Base-by-base conservation (phyloP, 2,888 invertebrate species). In the Drosophila paranaensis region DNA sequence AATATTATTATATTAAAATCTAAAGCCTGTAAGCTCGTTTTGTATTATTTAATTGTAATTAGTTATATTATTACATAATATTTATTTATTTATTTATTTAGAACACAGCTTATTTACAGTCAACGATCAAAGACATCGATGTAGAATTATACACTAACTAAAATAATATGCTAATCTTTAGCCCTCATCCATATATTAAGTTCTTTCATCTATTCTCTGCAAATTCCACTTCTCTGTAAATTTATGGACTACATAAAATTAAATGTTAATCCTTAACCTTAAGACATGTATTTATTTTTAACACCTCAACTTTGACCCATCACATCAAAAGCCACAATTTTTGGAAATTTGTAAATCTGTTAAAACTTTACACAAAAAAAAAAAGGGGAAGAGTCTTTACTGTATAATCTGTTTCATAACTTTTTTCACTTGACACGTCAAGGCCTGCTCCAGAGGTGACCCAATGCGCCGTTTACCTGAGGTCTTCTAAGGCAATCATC, bases 361-460 rank as follows among this genome's bases (percentile, higher is more conserved):
- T 2, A 25, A 16, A 54, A 16, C 33, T 33, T 60, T 13, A 0
- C 3, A n/a, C 27, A 27, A 0, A 27, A 27, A 27, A 30, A n/a
- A 30, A 2, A 10, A 9, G 14, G 4, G 11, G 5, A 33, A 43
- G 42, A 43, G 9, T 40, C 42, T 54, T 33, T n/a, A 9, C 25
- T 40, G 30, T 46, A 56, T 68, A 63, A 74, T 74, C 60, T 60
- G 37, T 56, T 74, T 69, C 60, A 61, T 74, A 74, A 74, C 43
- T 71, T 73, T 33, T 60, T 39, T 40, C 67, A 56, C 40, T 70
- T 60, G 67, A 45, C 60, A 55, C 46, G 11, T 55, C 55, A 20
- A 27, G 51, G 42, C 11, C 53, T 27, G 46, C 14, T 51, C 42
- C 45, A 57, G 61, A 43, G 57, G 37, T 54, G 20, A 37, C 25